Evolutionary conservation across 2,888 invertebrate species (phyloP).

Genomic region (Leptura quadrifasciata): DNA sequence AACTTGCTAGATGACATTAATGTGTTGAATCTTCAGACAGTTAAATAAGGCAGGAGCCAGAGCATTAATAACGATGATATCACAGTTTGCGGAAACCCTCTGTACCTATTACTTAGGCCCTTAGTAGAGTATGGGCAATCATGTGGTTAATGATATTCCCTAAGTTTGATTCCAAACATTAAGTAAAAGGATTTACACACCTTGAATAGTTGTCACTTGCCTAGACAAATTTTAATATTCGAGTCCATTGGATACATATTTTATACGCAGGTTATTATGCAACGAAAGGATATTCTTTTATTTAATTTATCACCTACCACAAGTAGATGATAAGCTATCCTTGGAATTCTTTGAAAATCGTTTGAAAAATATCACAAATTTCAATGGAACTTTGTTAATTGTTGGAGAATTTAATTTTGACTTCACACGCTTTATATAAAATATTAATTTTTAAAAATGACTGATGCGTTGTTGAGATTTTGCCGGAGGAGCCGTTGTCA

Average conservation of each 20-base stretch:
- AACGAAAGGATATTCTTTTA: too few species aligned
- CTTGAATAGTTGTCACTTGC: not conserved
- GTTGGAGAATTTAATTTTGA: too few species aligned
- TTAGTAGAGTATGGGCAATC: slow-evolving; percentile 7
- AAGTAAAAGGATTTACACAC: not conserved
- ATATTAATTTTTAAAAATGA: too few species aligned
- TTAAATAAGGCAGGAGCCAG: not conserved
- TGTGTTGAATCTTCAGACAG: slow-evolving; percentile 1
- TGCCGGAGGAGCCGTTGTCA: too few species aligned
- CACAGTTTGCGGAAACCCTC: slow-evolving; percentile 3
- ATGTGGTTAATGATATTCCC: slow-evolving; percentile 19
- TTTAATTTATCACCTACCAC: too few species aligned
- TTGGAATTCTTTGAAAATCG: too few species aligned
- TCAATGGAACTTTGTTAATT: too few species aligned
- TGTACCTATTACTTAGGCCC: not conserved
- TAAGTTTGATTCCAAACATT: not conserved
- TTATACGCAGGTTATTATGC: not conserved
- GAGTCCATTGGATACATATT: not conserved
- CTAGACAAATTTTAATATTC: not conserved
- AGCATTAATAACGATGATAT: not conserved
- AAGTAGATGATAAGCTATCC: too few species aligned
- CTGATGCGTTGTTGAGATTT: too few species aligned
- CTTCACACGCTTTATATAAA: too few species aligned
- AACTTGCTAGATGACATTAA: not conserved
- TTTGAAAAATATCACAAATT: too few species aligned